phyloP scores from a whole-genome alignment of 1,140 invertebrate species.

The Homarus americanus region DNA sequence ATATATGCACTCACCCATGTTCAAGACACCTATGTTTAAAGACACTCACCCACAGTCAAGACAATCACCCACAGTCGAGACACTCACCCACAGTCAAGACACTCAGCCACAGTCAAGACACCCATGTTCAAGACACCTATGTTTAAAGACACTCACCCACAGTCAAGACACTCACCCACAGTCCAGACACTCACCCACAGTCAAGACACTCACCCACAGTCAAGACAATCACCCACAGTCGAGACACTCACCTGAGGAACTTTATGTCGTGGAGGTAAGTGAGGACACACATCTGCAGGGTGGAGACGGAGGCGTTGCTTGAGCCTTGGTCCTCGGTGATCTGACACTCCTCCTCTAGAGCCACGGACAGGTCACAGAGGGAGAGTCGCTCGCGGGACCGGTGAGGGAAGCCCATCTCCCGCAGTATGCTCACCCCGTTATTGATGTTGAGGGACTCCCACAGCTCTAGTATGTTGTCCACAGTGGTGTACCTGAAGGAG shows the following conservation, averaged over 20 bases:
- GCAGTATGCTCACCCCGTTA: conserved; percentile 82
- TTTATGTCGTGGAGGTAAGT: conserved; percentile 78
- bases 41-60: too few species aligned
- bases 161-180: too few species aligned
- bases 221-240: too few species aligned
- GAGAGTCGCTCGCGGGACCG: conserved; percentile 81
- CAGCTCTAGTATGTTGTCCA: conserved; percentile 83
- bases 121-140: too few species aligned
- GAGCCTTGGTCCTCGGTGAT: conserved; percentile 73
- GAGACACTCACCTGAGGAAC: conserved; percentile 77
- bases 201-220: too few species aligned
- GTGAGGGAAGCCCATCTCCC: conserved; percentile 84
- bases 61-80: too few species aligned
- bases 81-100: too few species aligned
- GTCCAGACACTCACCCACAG: too few species aligned
- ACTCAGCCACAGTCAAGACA: too few species aligned
- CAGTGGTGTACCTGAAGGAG: conserved; percentile 77
- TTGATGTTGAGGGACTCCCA: conserved; percentile 86
- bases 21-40: too few species aligned
- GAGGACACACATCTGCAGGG: conserved; percentile 77
- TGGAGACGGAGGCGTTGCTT: not conserved
- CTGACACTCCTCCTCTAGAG: conserved; percentile 87
- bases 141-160: too few species aligned
- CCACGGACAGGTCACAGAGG: conserved; percentile 84
- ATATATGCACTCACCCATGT: too few species aligned